phyloP scores from a whole-genome alignment of 2,888 invertebrate species.

The Stenolophus ochropezus region DNA sequence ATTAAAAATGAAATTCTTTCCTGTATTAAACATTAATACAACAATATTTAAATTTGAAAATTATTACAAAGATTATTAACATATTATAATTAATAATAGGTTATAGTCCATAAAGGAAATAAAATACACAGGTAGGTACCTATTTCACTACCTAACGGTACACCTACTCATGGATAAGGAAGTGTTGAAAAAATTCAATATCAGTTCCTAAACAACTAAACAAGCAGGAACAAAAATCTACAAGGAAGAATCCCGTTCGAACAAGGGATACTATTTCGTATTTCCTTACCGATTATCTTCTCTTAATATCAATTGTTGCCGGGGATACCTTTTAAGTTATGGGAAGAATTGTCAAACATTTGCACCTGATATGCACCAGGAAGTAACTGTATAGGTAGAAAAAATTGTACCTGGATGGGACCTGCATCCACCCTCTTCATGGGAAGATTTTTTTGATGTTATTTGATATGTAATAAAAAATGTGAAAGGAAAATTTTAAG shows the following conservation, averaged over 20 bases:
- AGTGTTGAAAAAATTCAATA: no score
- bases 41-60: no score
- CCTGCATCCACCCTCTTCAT: slow-evolving; percentile 12
- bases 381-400: slow-evolving; percentile 24
- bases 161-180: no score
- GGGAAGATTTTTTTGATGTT: slow-evolving; percentile 12
- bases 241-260: slow-evolving; percentile 11
- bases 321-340: not conserved
- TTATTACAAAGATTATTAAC: no score
- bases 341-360: not conserved
- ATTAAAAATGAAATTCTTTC: not conserved
- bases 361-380: slow-evolving; percentile 16
- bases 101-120: no score
- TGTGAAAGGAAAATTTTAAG: no score
- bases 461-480: not conserved
- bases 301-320: slow-evolving; percentile 14
- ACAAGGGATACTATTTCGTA: slow-evolving; percentile 4
- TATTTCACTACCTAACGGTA: no score
- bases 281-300: slow-evolving; percentile 12
- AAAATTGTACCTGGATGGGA: slow-evolving; percentile 26
- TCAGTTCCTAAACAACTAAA: not conserved
- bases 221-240: slow-evolving; percentile 7
- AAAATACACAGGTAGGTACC: no score
- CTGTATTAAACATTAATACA: not conserved
- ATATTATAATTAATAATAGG: no score